Base-by-base conservation (phyloP, 2,797 vertebrate species). In the Syngnathus rostellatus region DNA sequence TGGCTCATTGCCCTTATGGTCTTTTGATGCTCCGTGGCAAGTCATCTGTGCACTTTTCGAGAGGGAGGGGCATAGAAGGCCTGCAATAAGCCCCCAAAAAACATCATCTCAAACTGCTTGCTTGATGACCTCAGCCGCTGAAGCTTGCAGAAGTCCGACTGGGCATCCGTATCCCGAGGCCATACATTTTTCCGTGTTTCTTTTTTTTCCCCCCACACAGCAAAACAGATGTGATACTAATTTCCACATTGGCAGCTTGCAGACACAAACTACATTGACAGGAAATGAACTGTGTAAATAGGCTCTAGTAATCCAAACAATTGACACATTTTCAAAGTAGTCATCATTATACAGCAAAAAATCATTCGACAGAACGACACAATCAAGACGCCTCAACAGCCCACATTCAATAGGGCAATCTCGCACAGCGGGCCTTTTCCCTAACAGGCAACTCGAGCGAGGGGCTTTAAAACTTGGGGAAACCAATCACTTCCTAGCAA, bases 1-100 rank as follows among this genome's bases (percentile, higher is more conserved):
- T 82, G 93, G 92, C 93, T 95, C 95, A 96, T 96, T 97, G 94
- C 93, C 91, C 89, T 96, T 94, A 97, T 97, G 95, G 94, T 94
- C 91, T 93, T 95, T 96, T 97, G 94, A 97, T 94, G 97, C 95
- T 92, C 91, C 91, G 25, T 64, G 38, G 37, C 63, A 41, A 54
- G 43, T 96, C 93, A 94, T 97, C 93, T 85, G 75, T 85, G 78
- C 77, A 73, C 83, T 83, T 85, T 66, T 72, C 69, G 62, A 72
- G 76, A 76, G 69, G 74, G 76, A 64, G 55, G 55, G 14, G 55
- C 31, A 17, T 68, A 69, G 72, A 72, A 75, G 81, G 78, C 81
- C 85, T 81, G 81, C 76, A 43, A 87, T 85, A 81, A 78, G 82
- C 80, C 80, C 73, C 77, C 70, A 77, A 81, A 69, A 77, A 73